A percentile compares a stretch with the other conserved stretches of the same genome.
Evolutionary conservation across 2,888 invertebrate genomes (phyloP).

Genomic region (Diarsia mendica): DNA sequence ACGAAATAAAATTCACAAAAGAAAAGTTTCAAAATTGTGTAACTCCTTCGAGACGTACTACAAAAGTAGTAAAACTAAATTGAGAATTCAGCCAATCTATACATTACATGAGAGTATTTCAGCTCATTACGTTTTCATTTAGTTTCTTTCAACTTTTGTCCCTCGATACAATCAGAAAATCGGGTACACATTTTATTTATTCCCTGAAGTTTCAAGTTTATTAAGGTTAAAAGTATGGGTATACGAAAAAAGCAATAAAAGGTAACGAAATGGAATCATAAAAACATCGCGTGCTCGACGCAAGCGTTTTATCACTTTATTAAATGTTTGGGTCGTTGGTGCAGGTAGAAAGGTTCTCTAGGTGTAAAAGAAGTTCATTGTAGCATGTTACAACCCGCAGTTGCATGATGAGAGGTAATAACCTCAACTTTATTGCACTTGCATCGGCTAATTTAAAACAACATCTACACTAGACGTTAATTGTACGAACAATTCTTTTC

Average conservation of each 20-base stretch:
- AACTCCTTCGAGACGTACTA: constrained; percentile 48
- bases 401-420: constrained; percentile 73
- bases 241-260: constrained; percentile 72
- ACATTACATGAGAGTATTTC: constrained; percentile 53
- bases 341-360: constrained; percentile 67
- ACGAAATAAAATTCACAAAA: constrained; percentile 36
- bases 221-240: constrained; percentile 75
- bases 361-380: constrained; percentile 72
- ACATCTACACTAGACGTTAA: constrained; percentile 60
- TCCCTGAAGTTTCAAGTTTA: constrained; percentile 73
- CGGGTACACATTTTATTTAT: constrained; percentile 63
- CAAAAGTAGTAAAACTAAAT: constrained; percentile 49
- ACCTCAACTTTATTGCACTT: constrained; percentile 67
- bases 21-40: constrained; percentile 33
- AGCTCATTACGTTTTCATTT: constrained; percentile 65
- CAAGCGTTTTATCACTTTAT: constrained; percentile 85
- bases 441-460: constrained; percentile 65
- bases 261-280: constrained; percentile 78
- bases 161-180: constrained; percentile 64
- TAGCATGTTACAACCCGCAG: constrained; percentile 63
- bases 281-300: constrained; percentile 82
- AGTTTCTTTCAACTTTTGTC: constrained; percentile 63
- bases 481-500: constrained; percentile 43
- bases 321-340: constrained; percentile 81
- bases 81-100: constrained; percentile 51